These are phyloP conservation scores for Chesias legatella DNA, from an alignment of 2,888 invertebrate species.

Conservation along the genomic window DNA sequence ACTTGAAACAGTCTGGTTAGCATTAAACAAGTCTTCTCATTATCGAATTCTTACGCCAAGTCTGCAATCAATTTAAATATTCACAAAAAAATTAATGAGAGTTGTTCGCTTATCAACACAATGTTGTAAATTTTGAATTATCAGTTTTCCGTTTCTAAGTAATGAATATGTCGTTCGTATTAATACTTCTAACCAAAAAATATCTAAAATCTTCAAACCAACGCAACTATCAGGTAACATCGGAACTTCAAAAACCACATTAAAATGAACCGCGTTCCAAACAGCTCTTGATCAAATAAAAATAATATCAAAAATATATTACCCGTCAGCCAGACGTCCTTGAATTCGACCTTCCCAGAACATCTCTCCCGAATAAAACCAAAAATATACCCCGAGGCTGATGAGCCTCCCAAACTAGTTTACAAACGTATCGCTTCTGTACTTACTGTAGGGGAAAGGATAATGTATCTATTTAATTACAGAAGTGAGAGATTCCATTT, in stretches of 20 bases:
- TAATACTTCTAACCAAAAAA: not conserved
- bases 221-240: constrained; percentile 15
- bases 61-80: no score
- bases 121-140: no score
- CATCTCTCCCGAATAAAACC: constrained; percentile 54
- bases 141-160: no score
- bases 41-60: no score
- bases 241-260: constrained; percentile 4
- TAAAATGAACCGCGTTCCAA: constrained; percentile 22
- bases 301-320: constrained; percentile 41
- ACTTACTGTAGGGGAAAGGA: constrained; percentile 33
- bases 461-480: constrained; percentile 49
- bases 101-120: no score
- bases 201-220: constrained; percentile 11
- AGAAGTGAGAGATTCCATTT: constrained; percentile 37
- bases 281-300: constrained; percentile 33
- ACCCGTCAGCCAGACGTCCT: constrained; percentile 52
- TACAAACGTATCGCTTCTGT: constrained; percentile 54
- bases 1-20: constrained; percentile 17
- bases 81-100: no score
- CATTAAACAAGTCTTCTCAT: not conserved
- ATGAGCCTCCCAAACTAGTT: constrained; percentile 51
- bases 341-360: constrained; percentile 68
- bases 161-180: no score
- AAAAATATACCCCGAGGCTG: constrained; percentile 47